These are phyloP conservation scores for Circaetus gallicus DNA, from an alignment of 2,113 vertebrate genomes.

Conservation along the genomic window DNA sequence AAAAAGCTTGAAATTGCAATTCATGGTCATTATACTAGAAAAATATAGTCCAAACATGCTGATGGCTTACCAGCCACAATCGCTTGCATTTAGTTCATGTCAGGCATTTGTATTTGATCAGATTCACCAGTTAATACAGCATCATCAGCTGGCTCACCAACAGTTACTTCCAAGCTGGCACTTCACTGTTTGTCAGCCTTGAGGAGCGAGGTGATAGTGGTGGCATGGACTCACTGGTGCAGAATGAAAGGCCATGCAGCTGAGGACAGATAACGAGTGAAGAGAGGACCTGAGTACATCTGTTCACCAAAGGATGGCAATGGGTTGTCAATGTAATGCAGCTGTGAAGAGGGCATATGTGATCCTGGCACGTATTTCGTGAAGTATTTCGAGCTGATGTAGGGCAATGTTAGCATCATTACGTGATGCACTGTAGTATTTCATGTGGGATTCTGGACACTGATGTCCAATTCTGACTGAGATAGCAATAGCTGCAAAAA, in stretches of 20 bases:
- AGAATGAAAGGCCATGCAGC: neutral
- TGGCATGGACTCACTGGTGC: neutral
- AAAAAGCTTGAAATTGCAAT: neutral
- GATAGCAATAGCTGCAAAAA: neutral
- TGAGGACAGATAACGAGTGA: neutral
- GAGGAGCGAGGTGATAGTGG: accelerated
- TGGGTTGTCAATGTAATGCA: neutral
- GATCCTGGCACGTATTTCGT: neutral
- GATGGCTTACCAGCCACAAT: neutral
- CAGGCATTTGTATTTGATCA: neutral
- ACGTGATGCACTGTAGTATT: neutral
- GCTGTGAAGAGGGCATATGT: neutral
- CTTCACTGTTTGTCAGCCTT: accelerated
- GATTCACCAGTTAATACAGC: neutral
- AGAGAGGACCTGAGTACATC: neutral
- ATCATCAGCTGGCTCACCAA: neutral
- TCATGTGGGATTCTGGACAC: neutral
- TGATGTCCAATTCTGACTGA: neutral
- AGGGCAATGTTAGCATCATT: neutral
- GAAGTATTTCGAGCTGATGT: neutral
- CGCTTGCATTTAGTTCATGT: neutral
- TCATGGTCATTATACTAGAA: neutral
- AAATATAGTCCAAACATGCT: neutral
- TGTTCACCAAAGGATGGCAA: neutral
- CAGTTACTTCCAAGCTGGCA: neutral